A percentile compares a stretch with the other conserved stretches of the same genome.
These are phyloP conservation scores for Porites lobata DNA, from an alignment of 92 coral and sea anemone genomes.

Conservation along the genomic window DNA sequence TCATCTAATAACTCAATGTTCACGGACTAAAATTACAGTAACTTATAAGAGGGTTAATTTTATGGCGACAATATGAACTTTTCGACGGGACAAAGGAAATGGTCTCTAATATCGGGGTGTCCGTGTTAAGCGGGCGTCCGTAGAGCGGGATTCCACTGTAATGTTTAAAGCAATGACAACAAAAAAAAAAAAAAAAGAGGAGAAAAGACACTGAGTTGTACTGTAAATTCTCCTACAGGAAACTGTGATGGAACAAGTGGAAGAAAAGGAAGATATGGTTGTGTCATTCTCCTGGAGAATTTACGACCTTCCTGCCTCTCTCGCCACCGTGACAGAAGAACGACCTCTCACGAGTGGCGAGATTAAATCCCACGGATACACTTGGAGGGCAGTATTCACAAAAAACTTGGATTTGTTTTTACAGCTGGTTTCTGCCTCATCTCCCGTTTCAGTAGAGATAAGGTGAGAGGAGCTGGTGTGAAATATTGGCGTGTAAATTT, in stretches of 20 bases:
- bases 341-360: neutral
- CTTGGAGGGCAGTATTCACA: slow-evolving; percentile 14
- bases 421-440: slow-evolving; percentile 12
- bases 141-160: too few relatives aligned
- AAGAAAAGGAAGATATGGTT: slow-evolving; percentile 19
- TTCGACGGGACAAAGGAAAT: neutral
- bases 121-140: too few relatives aligned
- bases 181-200: neutral
- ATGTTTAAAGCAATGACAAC: neutral
- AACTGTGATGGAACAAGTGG: neutral
- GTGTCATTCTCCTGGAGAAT: slow-evolving; percentile 3
- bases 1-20: too few relatives aligned
- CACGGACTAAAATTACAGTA: too few relatives aligned
- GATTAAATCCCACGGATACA: slow-evolving; percentile 1
- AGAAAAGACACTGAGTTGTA: neutral
- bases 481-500: neutral
- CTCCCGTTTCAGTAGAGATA: slow-evolving; percentile 12
- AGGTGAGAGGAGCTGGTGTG: slow-evolving; percentile 7
- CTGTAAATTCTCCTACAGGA: neutral
- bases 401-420: slow-evolving; percentile 2
- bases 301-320: neutral
- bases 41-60: neutral
- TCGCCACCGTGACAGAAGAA: slow-evolving; percentile 9
- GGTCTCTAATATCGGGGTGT: neutral
- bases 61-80: neutral